A percentile compares a stretch with the other conserved stretches of the same genome.
Evolutionary conservation across 2,797 vertebrate genomes (phyloP).

Genomic region (Gouania willdenowi): DNA sequence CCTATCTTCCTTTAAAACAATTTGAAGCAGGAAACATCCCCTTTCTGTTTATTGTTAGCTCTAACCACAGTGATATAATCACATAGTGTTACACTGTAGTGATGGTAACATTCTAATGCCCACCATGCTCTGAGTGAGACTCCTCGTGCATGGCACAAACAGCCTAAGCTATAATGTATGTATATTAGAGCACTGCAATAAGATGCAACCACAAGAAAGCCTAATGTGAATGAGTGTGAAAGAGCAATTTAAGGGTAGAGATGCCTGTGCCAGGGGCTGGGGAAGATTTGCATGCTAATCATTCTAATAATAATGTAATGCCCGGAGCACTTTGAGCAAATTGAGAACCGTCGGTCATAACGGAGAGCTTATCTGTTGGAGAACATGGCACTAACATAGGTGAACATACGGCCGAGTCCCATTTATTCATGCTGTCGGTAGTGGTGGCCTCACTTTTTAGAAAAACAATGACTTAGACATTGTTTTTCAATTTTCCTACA

Average conservation of each 20-base stretch:
- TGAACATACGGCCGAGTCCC: conserved; percentile 68
- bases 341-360: conserved; percentile 72
- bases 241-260: conserved; percentile 79
- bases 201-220: conserved; percentile 76
- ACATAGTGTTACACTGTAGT: no score
- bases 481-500: no score
- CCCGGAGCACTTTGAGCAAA: conserved; percentile 75
- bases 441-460: conserved; percentile 58
- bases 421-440: conserved; percentile 61
- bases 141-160: conserved; percentile 32
- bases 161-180: conserved; percentile 67
- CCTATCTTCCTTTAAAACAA: no score
- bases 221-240: conserved; percentile 78
- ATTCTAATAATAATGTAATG: conserved; percentile 81
- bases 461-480: no score
- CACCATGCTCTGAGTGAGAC: background rate
- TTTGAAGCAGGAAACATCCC: no score
- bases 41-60: no score
- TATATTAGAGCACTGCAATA: conserved; percentile 73
- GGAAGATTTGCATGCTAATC: conserved; percentile 84
- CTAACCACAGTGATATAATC: no score
- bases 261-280: conserved; percentile 71
- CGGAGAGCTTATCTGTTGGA: conserved; percentile 71
- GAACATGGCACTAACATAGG: conserved; percentile 71
- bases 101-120: no score